Evolutionary conservation across 2,888 invertebrate genomes (phyloP).

Genomic region (Erebia epiphron): DNA sequence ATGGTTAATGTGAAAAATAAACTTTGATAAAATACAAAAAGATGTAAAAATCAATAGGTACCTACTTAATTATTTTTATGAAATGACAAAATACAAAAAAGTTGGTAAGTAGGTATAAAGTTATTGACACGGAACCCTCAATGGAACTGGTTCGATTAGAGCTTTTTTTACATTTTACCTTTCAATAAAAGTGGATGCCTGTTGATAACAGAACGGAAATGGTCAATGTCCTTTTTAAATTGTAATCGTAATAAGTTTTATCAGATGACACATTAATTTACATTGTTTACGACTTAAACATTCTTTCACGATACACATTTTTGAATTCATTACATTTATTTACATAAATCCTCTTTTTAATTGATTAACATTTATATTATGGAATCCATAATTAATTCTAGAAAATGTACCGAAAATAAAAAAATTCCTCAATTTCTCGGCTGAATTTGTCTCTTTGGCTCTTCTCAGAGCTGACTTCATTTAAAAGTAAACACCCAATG

Average conservation of each 20-base stretch:
- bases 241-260: constrained; percentile 40
- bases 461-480: too few relatives aligned
- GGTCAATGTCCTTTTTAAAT: constrained; percentile 29
- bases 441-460: too few relatives aligned
- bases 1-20: too few relatives aligned
- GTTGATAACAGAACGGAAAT: constrained; percentile 34
- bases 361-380: too few relatives aligned
- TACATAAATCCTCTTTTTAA: too few relatives aligned
- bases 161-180: neutral
- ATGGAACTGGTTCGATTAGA: neutral
- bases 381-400: neutral
- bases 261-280: constrained; percentile 36
- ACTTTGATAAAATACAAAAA: too few relatives aligned
- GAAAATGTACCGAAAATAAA: neutral
- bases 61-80: too few relatives aligned
- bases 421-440: neutral
- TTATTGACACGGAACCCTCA: neutral
- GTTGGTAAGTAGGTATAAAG: too few relatives aligned
- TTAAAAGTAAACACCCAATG: too few relatives aligned
- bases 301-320: constrained; percentile 28
- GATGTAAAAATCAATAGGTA: too few relatives aligned
- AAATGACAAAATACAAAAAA: too few relatives aligned
- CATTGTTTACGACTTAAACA: constrained; percentile 32
- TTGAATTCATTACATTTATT: constrained; percentile 27
- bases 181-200: constrained; percentile 23